Evolutionary conservation across 1,140 invertebrate species (phyloP).

Genomic region (Venustaconcha ellipsiformis): DNA sequence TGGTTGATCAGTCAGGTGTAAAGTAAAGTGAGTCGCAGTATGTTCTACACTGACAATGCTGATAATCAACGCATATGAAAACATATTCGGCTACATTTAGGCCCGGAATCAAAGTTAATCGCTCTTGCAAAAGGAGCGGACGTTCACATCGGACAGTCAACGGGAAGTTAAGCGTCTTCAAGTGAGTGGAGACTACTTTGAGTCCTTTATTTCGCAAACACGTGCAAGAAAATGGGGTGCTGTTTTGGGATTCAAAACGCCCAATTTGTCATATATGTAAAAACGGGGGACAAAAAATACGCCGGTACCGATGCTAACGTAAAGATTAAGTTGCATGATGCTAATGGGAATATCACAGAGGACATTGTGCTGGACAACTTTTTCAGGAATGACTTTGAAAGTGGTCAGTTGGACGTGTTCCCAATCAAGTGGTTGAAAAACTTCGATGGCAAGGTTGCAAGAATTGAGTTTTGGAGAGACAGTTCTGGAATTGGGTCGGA

Average conservation of each 20-base stretch:
- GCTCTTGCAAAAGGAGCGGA: too few relatives aligned
- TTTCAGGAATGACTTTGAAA: conserved; percentile 68
- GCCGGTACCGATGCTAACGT: conserved; percentile 50
- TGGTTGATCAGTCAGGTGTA: too few relatives aligned
- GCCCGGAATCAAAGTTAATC: too few relatives aligned
- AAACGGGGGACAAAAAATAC: conserved; percentile 44
- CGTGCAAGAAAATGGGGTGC: conserved; percentile 31
- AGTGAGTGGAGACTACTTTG: too few relatives aligned
- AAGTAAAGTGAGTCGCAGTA: too few relatives aligned
- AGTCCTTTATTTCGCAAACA: not conserved
- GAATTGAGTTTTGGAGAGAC: conserved; percentile 68
- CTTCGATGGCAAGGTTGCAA: conserved; percentile 45
- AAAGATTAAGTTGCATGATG: conserved; percentile 59
- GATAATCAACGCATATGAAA: too few relatives aligned
- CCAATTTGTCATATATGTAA: conserved; percentile 40
- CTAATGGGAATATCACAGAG: conserved; percentile 48
- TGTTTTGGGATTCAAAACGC: conserved; percentile 33
- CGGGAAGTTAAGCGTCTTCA: too few relatives aligned
- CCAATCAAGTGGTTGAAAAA: conserved; percentile 39
- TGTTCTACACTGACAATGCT: too few relatives aligned
- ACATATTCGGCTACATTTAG: too few relatives aligned
- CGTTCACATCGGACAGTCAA: too few relatives aligned
- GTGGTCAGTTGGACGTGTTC: conserved; percentile 63
- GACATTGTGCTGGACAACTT: conserved; percentile 62
- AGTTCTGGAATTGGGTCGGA: conserved; percentile 63